Conservation (phyloP, 2,888 invertebrate species). For the Thera britannica region DNA sequence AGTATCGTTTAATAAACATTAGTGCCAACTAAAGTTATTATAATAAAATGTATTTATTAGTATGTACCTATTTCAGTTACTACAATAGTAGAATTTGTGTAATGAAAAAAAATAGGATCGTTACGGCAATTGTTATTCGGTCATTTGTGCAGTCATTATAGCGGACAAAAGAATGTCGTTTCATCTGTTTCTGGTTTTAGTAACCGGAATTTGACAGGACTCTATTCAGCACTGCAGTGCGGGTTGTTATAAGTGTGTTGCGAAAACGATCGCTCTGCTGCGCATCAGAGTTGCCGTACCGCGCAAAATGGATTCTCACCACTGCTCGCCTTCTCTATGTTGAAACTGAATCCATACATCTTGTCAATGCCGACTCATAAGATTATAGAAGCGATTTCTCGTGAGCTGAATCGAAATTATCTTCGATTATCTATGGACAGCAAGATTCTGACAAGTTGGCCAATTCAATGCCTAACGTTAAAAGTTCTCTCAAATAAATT, state of each 20-base stretch:
- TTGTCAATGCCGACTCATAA: not conserved
- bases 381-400: not conserved
- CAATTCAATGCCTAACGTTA: not conserved
- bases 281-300: slow-evolving; percentile 62
- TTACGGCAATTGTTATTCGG: slow-evolving; percentile 43
- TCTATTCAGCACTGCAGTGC: slow-evolving; percentile 36
- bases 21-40: not conserved
- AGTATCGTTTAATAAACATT: not conserved
- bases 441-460: not conserved
- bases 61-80: not conserved
- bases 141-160: slow-evolving; percentile 48
- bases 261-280: slow-evolving; percentile 73
- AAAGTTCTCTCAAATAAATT: too few relatives aligned
- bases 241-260: slow-evolving; percentile 58
- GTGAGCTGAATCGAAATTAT: not conserved
- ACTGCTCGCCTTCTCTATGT: slow-evolving; percentile 54
- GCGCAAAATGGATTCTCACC: slow-evolving; percentile 63
- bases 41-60: not conserved
- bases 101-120: slow-evolving; percentile 50
- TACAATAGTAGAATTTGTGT: not conserved
- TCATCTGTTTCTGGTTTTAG: slow-evolving; percentile 13
- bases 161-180: slow-evolving; percentile 33
- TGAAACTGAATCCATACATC: slow-evolving; percentile 38
- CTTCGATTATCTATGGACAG: not conserved
- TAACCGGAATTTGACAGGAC: slow-evolving; percentile 3